Conservation (phyloP, 2,113 vertebrate species). For the Onychostruthus taczanowskii region DNA sequence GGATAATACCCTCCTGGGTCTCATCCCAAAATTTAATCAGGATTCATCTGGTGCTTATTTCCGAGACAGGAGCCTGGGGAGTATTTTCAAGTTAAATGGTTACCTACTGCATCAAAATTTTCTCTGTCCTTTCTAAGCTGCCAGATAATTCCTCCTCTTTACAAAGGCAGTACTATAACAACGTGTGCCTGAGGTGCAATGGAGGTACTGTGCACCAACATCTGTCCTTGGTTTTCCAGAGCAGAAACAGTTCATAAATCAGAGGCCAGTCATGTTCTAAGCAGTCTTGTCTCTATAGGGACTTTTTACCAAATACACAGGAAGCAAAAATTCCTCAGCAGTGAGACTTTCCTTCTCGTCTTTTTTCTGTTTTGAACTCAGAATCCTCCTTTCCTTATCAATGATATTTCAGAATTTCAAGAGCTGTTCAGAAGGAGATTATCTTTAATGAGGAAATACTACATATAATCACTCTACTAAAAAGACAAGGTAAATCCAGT, state of each 20-base stretch:
- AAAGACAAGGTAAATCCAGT: not conserved
- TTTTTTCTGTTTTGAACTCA: not conserved
- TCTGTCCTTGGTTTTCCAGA: not conserved
- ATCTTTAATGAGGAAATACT: not conserved
- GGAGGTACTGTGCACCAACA: not conserved
- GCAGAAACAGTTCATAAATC: not conserved
- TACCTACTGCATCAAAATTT: not conserved
- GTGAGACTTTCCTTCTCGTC: not conserved
- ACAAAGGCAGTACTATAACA: not conserved
- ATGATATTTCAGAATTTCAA: not conserved
- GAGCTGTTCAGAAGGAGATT: not conserved
- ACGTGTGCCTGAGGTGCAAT: not conserved
- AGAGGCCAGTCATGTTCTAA: not conserved
- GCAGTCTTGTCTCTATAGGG: not conserved
- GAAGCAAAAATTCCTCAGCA: not conserved
- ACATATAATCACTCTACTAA: not conserved
- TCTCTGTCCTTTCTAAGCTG: not conserved
- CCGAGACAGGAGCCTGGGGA: not conserved
- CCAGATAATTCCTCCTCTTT: not conserved
- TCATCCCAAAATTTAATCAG: not conserved
- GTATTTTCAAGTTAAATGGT: not conserved
- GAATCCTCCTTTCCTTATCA: not conserved
- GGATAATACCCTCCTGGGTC: not conserved
- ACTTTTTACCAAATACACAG: not conserved
- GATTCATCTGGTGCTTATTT: not conserved